Evolutionary conservation across 2,797 vertebrate species (phyloP).

Genomic region (Remorina albescens): DNA sequence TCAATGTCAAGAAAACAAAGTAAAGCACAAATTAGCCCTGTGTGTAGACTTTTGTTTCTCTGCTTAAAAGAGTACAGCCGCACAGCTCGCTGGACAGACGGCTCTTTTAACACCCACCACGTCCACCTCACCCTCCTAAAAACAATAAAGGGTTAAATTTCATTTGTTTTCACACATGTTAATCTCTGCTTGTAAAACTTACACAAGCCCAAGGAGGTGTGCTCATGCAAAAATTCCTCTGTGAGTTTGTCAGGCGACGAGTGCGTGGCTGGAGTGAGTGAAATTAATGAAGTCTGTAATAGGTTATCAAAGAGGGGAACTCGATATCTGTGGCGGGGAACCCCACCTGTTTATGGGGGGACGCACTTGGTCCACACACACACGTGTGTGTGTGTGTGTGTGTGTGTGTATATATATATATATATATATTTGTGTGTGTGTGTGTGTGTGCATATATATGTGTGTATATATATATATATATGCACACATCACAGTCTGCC

Average conservation of each 20-base stretch:
- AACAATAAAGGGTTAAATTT: constrained; percentile 78
- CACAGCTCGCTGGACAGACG: constrained; percentile 26
- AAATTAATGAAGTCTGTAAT: constrained; percentile 85
- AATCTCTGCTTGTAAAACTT: constrained; percentile 81
- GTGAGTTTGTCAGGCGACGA: constrained; percentile 70
- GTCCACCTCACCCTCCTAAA: constrained; percentile 64
- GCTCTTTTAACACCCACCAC: constrained; percentile 42
- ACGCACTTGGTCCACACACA: constrained; percentile 46
- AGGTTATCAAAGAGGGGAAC: constrained; percentile 84
- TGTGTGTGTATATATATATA: too few relatives aligned
- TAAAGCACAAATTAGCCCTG: constrained; percentile 58
- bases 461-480: constrained; percentile 9
- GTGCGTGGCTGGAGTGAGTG: constrained; percentile 73
- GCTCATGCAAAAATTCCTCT: constrained; percentile 76
- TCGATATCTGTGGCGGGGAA: constrained; percentile 78
- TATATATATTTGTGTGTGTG: too few relatives aligned
- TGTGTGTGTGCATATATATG: too few relatives aligned
- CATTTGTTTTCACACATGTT: constrained; percentile 84
- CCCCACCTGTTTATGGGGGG: constrained; percentile 83
- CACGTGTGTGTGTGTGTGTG: too few relatives aligned
- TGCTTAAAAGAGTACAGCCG: constrained; percentile 31
- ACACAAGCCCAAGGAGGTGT: constrained; percentile 75
- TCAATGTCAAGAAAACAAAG: constrained; percentile 84
- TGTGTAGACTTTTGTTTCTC: too few relatives aligned
- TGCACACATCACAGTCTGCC: constrained; percentile 55